Evolutionary conservation across 2,797 vertebrate species (phyloP), one percentile per base, ranked within the genome.

Genomic region (Acanthornis magna): DNA sequence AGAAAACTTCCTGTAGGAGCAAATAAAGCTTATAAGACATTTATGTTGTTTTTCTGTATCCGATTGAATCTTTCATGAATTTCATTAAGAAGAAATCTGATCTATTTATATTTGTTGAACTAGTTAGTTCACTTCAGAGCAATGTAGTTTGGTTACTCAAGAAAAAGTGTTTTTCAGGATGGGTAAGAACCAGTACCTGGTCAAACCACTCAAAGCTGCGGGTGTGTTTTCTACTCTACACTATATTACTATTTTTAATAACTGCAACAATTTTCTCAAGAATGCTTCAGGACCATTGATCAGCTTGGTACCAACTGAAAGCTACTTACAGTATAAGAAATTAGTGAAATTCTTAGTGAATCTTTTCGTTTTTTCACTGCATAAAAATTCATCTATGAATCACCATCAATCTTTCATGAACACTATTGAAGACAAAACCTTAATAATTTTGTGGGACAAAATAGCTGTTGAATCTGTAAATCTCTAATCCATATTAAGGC

Each of bases 331-430:
- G 2, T 36, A 32, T 34, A 19, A 82, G 29, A 77, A 79, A 65
- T 20, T 1, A 38, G n/a, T 77, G 17, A 10, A 87, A 38, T 57
- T 85, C 61, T 70, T 66, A 48, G 7, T 42, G 27, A 51, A 55
- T 54, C 68, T 77, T 12, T 76, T 55, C 15, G 25, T n/a, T 80
- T 83, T 88, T 19, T 86, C 15, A 47, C 7, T 50, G 7, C 4
- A 53, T 23, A 68, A 82, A 88, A 71, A 5, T 32, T 67, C 29
- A 42, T 32, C 61, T 16, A n/a, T 29, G 11, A 71, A 66, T 36
- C 10, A n/a, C 17, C 3, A n/a, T 7, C 0, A 0, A 21, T 70
- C 8, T 82, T 70, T 74, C 20, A 71, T 11, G 6, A 79, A 29
- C 29, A 30, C 4, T 14, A 3, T 8, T 82, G 58, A 86, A 72